Evolutionary conservation across 1,140 invertebrate species (phyloP).

Genomic region (Hylaeus anthracinus): DNA sequence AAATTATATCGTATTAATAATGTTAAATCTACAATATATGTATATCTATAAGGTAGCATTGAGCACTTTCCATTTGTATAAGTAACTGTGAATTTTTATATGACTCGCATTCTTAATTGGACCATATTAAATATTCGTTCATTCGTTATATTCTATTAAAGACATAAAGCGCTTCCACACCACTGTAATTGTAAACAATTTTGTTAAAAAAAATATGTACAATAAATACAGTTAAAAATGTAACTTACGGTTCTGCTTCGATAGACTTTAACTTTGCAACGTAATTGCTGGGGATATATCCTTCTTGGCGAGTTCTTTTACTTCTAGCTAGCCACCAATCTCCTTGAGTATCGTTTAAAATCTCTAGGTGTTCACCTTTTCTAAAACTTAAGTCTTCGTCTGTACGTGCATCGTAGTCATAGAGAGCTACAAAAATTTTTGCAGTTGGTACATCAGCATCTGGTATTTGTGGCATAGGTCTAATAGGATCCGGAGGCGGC

Average conservation of each 20-base stretch:
- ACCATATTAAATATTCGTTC: not conserved
- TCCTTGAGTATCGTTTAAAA: slow-evolving; percentile 98
- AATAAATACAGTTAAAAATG: not conserved
- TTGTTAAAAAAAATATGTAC: not conserved
- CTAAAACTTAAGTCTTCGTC: slow-evolving; percentile 99
- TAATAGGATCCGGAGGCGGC: slow-evolving; percentile 85
- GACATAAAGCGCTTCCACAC: not conserved
- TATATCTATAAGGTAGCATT: not conserved
- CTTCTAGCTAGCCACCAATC: slow-evolving; percentile 99
- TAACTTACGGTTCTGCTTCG: slow-evolving; percentile 99
- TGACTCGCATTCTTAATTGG: slow-evolving; percentile 47
- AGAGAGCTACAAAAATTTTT: slow-evolving; percentile 97
- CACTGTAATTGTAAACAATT: not conserved
- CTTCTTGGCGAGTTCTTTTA: slow-evolving; percentile 96
- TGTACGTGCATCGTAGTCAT: slow-evolving; percentile 99
- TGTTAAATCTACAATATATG: not conserved
- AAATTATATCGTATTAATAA: not conserved
- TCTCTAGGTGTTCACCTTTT: slow-evolving; percentile 98
- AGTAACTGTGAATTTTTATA: slow-evolving; percentile 54
- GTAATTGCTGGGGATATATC: slow-evolving; percentile 99
- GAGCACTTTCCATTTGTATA: slow-evolving; percentile 14
- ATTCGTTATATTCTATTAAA: not conserved
- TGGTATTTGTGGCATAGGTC: slow-evolving; percentile 83
- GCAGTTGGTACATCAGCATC: slow-evolving; percentile 86
- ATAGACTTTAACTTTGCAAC: slow-evolving; percentile 99